These are phyloP conservation scores for Pseudococcus jackbeardsleyi DNA, from an alignment of 2,888 invertebrate species.

Conservation along the genomic window DNA sequence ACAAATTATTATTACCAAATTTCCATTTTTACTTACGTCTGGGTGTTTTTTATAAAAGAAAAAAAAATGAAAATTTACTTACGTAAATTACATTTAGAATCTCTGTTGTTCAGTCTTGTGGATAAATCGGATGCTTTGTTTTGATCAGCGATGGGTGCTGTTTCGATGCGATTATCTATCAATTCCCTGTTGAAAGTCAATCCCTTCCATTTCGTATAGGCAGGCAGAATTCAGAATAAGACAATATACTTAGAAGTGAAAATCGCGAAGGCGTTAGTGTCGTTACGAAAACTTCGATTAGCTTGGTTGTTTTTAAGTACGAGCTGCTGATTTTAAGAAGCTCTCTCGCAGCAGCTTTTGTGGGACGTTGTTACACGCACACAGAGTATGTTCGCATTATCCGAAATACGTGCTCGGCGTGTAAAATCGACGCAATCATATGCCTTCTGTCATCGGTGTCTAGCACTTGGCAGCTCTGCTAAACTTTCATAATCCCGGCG, in stretches of 20 bases:
- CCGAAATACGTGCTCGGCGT: slow-evolving; percentile 12
- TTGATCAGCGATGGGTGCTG: too few relatives aligned
- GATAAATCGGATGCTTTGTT: too few relatives aligned
- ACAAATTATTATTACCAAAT: too few relatives aligned
- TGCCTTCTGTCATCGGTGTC: slow-evolving; percentile 9
- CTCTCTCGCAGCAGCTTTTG: not conserved
- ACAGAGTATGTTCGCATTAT: not conserved
- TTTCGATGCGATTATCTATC: too few relatives aligned
- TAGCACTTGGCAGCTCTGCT: slow-evolving; percentile 9
- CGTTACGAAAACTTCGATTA: not conserved
- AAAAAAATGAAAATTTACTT: too few relatives aligned
- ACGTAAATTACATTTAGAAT: too few relatives aligned
- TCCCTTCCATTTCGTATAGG: too few relatives aligned
- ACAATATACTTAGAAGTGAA: not conserved
- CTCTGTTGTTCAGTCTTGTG: too few relatives aligned
- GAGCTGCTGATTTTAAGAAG: not conserved
- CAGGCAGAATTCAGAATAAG: not conserved
- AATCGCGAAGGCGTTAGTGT: not conserved
- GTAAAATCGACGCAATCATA: not conserved
- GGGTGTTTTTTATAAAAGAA: too few relatives aligned
- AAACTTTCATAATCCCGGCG: slow-evolving; percentile 2
- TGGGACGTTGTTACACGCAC: not conserved
- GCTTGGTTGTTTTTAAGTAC: not conserved
- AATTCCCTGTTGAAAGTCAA: too few relatives aligned
- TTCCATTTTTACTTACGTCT: too few relatives aligned